phyloP scores from a whole-genome alignment of 2,888 invertebrate species.

The Lithophane socia region DNA sequence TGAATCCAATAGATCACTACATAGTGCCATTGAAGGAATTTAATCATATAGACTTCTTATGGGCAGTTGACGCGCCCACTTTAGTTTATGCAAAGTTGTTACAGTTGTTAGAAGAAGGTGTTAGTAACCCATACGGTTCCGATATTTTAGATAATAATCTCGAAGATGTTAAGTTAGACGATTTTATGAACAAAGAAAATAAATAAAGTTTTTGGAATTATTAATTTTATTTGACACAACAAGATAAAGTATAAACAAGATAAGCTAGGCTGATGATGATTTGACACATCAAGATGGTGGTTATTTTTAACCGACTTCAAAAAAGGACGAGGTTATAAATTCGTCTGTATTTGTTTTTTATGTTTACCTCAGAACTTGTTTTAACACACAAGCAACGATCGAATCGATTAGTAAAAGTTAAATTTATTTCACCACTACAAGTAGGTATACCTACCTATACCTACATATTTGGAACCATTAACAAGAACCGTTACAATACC shows the following conservation, averaged over 20 bases:
- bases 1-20: slow-evolving; percentile 90
- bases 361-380: not conserved
- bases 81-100: slow-evolving; percentile 90
- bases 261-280: no score
- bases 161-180: slow-evolving; percentile 15
- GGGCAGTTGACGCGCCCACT: slow-evolving; percentile 91
- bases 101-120: slow-evolving; percentile 82
- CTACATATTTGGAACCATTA: not conserved
- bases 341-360: no score
- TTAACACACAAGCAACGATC: not conserved
- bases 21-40: slow-evolving; percentile 91
- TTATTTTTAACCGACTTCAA: no score
- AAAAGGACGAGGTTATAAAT: no score
- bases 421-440: not conserved
- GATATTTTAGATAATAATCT: slow-evolving; percentile 41
- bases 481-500: not conserved
- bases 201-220: slow-evolving; percentile 13
- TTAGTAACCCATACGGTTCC: slow-evolving; percentile 56
- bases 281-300: not conserved
- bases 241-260: no score
- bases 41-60: slow-evolving; percentile 94
- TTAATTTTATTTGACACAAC: slow-evolving; percentile 19
- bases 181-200: slow-evolving; percentile 11
- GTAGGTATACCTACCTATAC: not conserved
- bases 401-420: not conserved